Base-by-base conservation (phyloP, 2,113 vertebrate species). In the Myiagra hebetior region DNA sequence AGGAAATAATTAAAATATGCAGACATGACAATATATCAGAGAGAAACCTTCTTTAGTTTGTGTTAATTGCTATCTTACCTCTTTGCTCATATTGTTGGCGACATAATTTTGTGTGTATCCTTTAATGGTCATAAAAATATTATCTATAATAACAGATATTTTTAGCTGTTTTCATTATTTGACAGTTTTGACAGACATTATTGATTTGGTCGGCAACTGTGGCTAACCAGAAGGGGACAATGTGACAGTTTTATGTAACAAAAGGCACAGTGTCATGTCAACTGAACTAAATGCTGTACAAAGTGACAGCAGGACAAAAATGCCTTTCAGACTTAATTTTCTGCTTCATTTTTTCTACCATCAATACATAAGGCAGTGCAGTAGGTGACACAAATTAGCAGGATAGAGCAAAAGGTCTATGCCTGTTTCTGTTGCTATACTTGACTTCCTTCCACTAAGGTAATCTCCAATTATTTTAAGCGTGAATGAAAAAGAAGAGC, bases 181-280 rank as follows among this genome's bases (percentile, higher is more conserved):
- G 98, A 98, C 97, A 96, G 97, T 97, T 98, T 97, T 98, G 98
- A 98, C 98, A 98, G 97, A 97, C 91, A 94, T 96, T 98, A 98
- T 98, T 98, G 98, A 98, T 98, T 98, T 97, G 97, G 97, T 95
- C 82, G 30, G 98, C 92, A 97, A 98, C 97, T 98, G 97, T 95
- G 97, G 97, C 98, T 98, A 98, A 98, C 98, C 97, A 98, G 97
- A 98, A 98, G 97, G 97, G 98, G 98, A 98, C 98, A 98, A 97
- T 98, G 98, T 98, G 98, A 98, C 98, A 98, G 98, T 97, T 98
- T 98, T 98, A 98, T 98, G 98, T 98, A 98, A 98, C 98, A 98
- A 98, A 98, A 98, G 98, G 94, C 97, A 97, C 97, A 97, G 96
- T 98, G 98, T 98, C 98, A 98, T 98, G 98, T 98, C 98, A 98